Conservation (phyloP, 2,888 invertebrate species). For the Aromia moschata region DNA sequence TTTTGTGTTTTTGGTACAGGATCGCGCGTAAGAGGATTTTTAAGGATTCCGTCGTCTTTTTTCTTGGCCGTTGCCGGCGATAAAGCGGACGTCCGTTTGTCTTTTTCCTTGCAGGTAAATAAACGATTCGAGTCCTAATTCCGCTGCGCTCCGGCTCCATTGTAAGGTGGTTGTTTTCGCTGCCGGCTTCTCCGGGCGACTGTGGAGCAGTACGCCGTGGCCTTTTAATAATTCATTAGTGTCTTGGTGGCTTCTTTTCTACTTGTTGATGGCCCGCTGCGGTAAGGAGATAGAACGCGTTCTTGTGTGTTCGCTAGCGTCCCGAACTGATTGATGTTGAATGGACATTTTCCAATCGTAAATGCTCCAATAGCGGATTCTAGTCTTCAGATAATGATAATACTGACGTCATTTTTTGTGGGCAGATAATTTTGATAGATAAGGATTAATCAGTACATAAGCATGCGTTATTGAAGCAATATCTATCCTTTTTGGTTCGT, state of each 20-base stretch:
- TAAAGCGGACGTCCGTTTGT: constrained; percentile 1
- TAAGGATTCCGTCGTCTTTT: constrained; percentile 22
- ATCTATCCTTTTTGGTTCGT: too few species aligned
- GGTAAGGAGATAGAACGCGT: background rate
- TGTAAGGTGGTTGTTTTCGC: too few species aligned
- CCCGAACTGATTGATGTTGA: too few species aligned
- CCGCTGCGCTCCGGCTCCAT: background rate
- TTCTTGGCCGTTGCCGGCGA: background rate
- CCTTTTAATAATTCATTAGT: constrained; percentile 1
- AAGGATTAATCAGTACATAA: too few species aligned
- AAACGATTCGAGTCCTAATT: constrained; percentile 1
- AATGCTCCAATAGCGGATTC: too few species aligned
- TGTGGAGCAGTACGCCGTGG: background rate
- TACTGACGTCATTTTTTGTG: too few species aligned
- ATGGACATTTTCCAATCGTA: too few species aligned
- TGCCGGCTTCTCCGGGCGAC: background rate
- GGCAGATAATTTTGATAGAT: too few species aligned
- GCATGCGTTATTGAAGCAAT: too few species aligned
- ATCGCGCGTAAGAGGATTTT: constrained; percentile 35
- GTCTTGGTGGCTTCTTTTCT: background rate
- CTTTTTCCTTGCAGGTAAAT: constrained; percentile 8
- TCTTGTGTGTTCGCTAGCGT: background rate
- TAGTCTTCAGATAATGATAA: too few species aligned
- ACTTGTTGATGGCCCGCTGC: constrained; percentile 3
- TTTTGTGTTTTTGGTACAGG: constrained; percentile 38